Percentiles rank a stretch among this genome's conserved stretches.
Evolutionary conservation across 2,113 vertebrate genomes (phyloP).

Genomic region (Lonchura striata): DNA sequence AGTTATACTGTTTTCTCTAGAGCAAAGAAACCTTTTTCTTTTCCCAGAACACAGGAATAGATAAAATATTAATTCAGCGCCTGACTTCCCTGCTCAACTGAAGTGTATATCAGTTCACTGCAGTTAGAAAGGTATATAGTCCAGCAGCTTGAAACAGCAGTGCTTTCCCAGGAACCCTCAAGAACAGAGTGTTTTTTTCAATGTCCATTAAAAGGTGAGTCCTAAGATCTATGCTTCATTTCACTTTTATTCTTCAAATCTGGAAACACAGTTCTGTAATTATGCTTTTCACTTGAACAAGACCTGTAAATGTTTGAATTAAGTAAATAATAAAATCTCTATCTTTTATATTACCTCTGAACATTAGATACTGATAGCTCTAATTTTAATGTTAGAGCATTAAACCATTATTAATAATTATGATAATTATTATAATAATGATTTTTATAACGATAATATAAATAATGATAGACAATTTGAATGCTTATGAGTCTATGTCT

Average conservation of each 20-base stretch:
- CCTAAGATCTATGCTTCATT: not conserved
- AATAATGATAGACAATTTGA: not conserved
- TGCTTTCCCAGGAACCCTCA: not conserved
- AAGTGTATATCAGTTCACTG: not conserved
- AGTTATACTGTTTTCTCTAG: constrained; percentile 18
- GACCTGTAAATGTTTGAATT: not conserved
- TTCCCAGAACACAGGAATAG: not conserved
- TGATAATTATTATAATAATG: not conserved
- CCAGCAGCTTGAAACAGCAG: not conserved
- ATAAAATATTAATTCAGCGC: constrained; percentile 48
- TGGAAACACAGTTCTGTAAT: not conserved
- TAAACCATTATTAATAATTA: not conserved
- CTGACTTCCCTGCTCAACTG: not conserved
- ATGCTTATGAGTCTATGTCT: not conserved
- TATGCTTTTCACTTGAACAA: not conserved
- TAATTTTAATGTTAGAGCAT: not conserved
- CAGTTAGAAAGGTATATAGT: not conserved
- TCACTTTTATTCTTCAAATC: not conserved
- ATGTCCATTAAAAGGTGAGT: not conserved
- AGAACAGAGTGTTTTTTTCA: not conserved
- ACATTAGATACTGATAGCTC: not conserved
- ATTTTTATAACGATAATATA: not conserved
- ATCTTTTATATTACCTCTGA: not conserved
- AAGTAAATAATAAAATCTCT: not conserved
- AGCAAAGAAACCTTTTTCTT: constrained; percentile 12